Base-by-base conservation (phyloP, 2,888 invertebrate genomes). In the Watsonalla binaria region DNA sequence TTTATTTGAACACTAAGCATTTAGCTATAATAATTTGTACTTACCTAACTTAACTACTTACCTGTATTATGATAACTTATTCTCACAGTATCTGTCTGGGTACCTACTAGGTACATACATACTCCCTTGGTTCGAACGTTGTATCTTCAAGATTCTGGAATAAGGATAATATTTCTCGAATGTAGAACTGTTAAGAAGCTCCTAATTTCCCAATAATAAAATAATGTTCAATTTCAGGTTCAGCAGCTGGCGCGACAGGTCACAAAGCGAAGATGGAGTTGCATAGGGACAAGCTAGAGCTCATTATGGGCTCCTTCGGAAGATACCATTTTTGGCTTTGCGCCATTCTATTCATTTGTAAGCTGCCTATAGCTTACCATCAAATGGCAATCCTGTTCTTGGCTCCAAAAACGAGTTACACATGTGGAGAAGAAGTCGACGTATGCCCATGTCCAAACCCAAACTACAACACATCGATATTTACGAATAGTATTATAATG, bases 401-500 rank as follows among this genome's bases (percentile, higher is more conserved):
- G 58, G 75, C 78, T 0, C 82, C 85, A 2, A 76, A 70, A 14
- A 59, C 72, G 2, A 58, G 59, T 0, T 80, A 66, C 58, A 59
- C 54, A 37, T 84, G 84, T 60, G 11, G 9, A 11, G 51, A 45
- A 13, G 45, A 46, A 2, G 66, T 66, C 6, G 76, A 82, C 33
- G 72, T 78, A 6, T 94, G 94, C 64, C 91, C 92, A 0, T 95
- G 95, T 68, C 66, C 82, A 0, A 74, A 88, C 46, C 91, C 93
- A 56, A 77, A 88, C 6, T 95, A 93, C 68, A 92, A 96, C 70
- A 93, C 90, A 51, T 92, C 92, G 48, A 74, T 93, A 56, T 96
- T 96, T 74, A 83, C 92, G 2, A 92, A 93, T 62, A 95, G 95
- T 0, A 95, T 96, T 14, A 91, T 92, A 55, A 94, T 93, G 54